These are phyloP conservation scores for Tetramorium simillimum DNA, from an alignment of 1,140 invertebrate species.

Conservation along the genomic window DNA sequence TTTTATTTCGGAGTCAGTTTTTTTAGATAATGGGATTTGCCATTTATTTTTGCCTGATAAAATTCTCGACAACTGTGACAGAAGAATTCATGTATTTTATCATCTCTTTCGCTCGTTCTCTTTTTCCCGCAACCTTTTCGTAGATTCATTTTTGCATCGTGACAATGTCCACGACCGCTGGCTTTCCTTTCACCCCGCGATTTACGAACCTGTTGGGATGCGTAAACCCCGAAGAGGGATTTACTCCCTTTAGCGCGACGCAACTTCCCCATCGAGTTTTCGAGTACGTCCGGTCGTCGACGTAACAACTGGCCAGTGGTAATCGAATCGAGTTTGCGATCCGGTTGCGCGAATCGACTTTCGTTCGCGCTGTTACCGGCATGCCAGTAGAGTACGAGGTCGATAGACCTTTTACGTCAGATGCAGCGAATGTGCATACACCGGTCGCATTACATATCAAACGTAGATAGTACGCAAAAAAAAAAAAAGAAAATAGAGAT, in stretches of 20 bases:
- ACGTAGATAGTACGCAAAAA: not conserved
- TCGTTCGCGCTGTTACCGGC: not conserved
- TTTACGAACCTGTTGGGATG: not conserved
- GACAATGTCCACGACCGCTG: not conserved
- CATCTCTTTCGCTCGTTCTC: not conserved
- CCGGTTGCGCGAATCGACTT: conserved; percentile 41
- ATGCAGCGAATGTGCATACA: not conserved
- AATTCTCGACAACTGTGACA: not conserved
- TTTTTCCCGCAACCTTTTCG: too few relatives aligned
- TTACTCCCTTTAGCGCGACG: not conserved
- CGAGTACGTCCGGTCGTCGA: not conserved
- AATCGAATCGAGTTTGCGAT: conserved; percentile 34
- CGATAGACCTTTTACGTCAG: conserved; percentile 31
- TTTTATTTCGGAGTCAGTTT: not conserved
- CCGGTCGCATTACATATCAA: not conserved
- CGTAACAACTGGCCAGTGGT: not conserved
- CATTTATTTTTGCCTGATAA: conserved; percentile 6
- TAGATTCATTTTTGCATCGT: not conserved
- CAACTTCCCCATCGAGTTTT: conserved; percentile 2
- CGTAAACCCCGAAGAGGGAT: not conserved
- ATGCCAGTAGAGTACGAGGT: not conserved
- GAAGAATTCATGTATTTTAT: not conserved
- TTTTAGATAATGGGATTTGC: too few relatives aligned
- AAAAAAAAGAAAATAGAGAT: not conserved
- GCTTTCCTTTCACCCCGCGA: not conserved